A percentile compares a stretch with the other conserved stretches of the same genome.
Conservation (phyloP, 92 coral and sea anemone genomes). For the Galaxea fascicularis region DNA sequence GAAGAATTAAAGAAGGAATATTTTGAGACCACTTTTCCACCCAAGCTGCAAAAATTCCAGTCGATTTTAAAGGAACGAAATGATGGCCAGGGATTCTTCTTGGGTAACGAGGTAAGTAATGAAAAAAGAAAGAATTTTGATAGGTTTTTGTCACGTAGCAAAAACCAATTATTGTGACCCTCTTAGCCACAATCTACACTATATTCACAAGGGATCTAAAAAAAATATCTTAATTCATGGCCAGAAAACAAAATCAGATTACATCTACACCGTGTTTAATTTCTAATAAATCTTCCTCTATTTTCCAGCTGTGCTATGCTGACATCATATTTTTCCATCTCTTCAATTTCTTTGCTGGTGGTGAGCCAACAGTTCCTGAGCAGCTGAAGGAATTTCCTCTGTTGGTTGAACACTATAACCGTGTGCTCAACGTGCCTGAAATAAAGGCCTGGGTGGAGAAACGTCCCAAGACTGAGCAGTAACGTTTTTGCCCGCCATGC, state of each 20-base stretch:
- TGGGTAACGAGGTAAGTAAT: constrained; percentile 13
- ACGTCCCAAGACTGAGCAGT: background rate
- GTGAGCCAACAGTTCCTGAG: constrained; percentile 1
- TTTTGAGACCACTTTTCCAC: background rate
- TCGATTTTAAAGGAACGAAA: constrained; percentile 1
- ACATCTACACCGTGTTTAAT: too few relatives aligned
- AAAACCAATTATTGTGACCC: too few relatives aligned
- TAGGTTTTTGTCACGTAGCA: too few relatives aligned
- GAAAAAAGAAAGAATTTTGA: too few relatives aligned
- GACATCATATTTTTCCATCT: constrained; percentile 35
- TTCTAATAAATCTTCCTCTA: background rate
- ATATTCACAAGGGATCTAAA: too few relatives aligned
- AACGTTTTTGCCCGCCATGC: too few relatives aligned
- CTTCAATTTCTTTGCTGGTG: background rate
- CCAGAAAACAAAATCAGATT: too few relatives aligned
- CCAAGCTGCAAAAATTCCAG: background rate
- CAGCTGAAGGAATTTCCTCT: constrained; percentile 23
- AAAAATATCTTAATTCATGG: too few relatives aligned
- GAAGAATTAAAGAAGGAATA: background rate
- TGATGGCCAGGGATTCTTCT: constrained; percentile 4
- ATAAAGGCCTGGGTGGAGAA: constrained; percentile 31
- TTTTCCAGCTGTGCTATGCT: constrained; percentile 27
- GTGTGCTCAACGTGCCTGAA: constrained; percentile 19
- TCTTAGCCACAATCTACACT: too few relatives aligned
- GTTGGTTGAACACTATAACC: constrained; percentile 35